phyloP scores from a whole-genome alignment of 2,797 vertebrate species.

The Bufotes viridis region DNA sequence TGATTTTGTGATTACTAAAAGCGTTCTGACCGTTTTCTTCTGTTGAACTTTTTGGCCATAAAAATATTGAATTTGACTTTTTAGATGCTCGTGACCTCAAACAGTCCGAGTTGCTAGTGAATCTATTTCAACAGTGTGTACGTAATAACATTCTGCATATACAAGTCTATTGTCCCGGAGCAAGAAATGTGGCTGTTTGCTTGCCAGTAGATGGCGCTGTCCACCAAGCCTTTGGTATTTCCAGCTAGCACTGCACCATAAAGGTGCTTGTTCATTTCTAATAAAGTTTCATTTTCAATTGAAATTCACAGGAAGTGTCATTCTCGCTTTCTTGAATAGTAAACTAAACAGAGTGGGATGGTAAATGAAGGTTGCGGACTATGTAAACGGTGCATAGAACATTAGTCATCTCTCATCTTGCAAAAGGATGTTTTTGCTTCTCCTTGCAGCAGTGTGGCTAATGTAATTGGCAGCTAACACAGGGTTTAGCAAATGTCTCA shows the following conservation, averaged over 20 bases:
- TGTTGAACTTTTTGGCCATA: no score
- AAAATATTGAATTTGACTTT: no score
- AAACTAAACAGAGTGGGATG: neutral
- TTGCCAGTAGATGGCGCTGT: constrained; percentile 65
- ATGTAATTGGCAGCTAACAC: constrained; percentile 19
- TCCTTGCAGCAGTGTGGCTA: neutral
- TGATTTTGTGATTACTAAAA: no score
- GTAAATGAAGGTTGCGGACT: constrained; percentile 13
- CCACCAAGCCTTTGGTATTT: neutral
- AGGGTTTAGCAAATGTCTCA: constrained; percentile 8
- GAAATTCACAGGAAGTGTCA: constrained; percentile 26
- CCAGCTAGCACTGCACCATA: neutral
- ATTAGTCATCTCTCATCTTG: neutral
- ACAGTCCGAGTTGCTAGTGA: no score
- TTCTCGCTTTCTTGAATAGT: constrained; percentile 34
- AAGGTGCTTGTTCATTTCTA: neutral
- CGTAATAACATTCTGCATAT: neutral
- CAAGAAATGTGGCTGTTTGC: neutral
- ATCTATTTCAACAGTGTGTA: neutral
- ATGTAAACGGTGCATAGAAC: neutral
- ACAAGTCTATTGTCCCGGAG: neutral
- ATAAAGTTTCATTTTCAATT: neutral
- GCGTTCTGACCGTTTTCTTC: no score
- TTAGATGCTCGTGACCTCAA: no score
- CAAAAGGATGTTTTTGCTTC: neutral